Base-by-base conservation (phyloP, 2,797 vertebrate genomes). In the Paramormyrops hopkinsi region DNA sequence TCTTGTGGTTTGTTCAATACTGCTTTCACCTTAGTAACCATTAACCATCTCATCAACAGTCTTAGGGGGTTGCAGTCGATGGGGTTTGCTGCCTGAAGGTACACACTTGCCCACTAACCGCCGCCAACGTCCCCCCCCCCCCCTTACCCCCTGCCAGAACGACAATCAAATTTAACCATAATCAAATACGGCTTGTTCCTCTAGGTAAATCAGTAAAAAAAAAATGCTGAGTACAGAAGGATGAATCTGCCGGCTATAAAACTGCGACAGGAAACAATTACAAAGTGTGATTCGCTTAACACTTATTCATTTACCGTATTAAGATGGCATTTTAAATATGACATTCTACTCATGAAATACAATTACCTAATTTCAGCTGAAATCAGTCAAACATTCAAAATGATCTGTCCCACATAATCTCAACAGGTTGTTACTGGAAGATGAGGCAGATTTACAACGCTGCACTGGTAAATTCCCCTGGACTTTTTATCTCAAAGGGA, bases 11-110 rank as follows among this genome's bases (percentile, higher is more conserved):
- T 83, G 33, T 76, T 41, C 33, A 76, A 19, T 41, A 76, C 69
- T 73, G 29, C 94, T 91, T 90, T 90, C 90, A 88, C 44, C 87
- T 94, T 89, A 89, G 90, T 93, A 93, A 94, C 94, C 93, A 95
- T 93, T n/a, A n/a, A 56, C 54, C 54, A n/a, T 56, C 92, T 92
- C 91, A 90, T 93, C 92, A 89, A 89, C 91, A 92, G 91, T 93
- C 92, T 90, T 91, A 92, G 92, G 93, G 91, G 88, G 89, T 82
- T 48, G 25, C 56, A 89, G 93, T 94, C 92, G 92, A 94, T 94
- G 90, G 82, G 86, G 90, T 86, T 90, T 88, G 90, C 90, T 92
- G 88, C 92, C 92, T 83, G 4, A 4, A 89, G 89, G 89, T 90
- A 90, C 88, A 88, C 62, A 53, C 0, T 56, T 37, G 19, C 44